A percentile compares a stretch with the other conserved stretches of the same genome.
Conservation (phyloP, 1,140 invertebrate species). For the Lamellibrachia luymesi region DNA sequence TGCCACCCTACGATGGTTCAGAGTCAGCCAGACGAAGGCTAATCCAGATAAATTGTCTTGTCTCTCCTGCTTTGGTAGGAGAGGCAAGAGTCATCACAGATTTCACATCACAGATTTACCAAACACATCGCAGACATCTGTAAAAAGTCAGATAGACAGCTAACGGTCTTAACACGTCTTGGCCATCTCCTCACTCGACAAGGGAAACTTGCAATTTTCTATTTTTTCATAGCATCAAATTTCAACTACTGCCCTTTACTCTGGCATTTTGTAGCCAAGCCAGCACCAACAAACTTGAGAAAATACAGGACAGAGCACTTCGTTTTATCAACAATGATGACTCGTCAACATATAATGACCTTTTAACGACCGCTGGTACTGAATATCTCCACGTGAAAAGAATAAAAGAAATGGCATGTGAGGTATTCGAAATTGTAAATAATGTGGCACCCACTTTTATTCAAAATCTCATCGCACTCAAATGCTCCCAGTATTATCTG, state of each 20-base stretch:
- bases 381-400: background rate
- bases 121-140: background rate
- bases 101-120: background rate
- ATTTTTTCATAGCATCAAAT: slow-evolving; percentile 19
- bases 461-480: background rate
- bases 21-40: too few relatives aligned
- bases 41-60: too few relatives aligned
- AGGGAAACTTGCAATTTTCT: background rate
- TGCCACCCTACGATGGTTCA: too few relatives aligned
- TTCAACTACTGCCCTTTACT: slow-evolving; percentile 22
- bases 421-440: background rate
- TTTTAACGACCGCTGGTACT: background rate
- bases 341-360: background rate
- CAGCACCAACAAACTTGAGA: slow-evolving; percentile 14
- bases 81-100: too few relatives aligned
- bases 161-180: background rate
- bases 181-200: background rate
- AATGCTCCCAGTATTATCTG: background rate
- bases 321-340: slow-evolving; percentile 15
- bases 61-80: too few relatives aligned
- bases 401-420: background rate
- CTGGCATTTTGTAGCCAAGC: slow-evolving; percentile 22
- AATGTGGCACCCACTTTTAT: background rate
- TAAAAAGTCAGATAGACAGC: background rate
- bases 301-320: slow-evolving; percentile 19